phyloP scores from a whole-genome alignment of 2,888 invertebrate genomes.

The Andrena fulva region DNA sequence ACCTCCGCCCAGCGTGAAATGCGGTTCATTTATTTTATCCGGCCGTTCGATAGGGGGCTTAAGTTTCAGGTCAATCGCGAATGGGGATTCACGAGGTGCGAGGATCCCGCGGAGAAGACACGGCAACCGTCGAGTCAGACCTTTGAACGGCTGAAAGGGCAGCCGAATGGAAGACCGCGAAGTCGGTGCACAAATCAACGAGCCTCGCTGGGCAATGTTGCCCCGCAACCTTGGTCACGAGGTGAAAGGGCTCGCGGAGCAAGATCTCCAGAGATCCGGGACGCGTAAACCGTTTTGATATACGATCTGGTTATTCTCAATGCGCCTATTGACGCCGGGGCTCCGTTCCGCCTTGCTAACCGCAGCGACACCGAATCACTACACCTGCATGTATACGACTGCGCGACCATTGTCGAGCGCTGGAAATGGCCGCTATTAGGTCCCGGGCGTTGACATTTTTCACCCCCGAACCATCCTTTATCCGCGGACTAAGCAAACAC shows the following conservation, averaged over 20 bases:
- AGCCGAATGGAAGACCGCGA: constrained; percentile 48
- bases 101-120: constrained; percentile 2
- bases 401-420: constrained; percentile 19
- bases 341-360: constrained; percentile 30
- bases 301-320: constrained; percentile 66
- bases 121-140: constrained; percentile 30
- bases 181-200: constrained; percentile 61
- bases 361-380: constrained; percentile 10
- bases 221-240: constrained; percentile 62
- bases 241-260: constrained; percentile 66
- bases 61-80: constrained; percentile 36
- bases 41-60: constrained; percentile 36
- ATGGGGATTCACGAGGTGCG: constrained; percentile 37
- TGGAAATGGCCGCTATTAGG: constrained; percentile 19
- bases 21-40: constrained; percentile 26
- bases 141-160: constrained; percentile 60
- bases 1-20: constrained; percentile 23
- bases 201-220: constrained; percentile 26
- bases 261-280: constrained; percentile 63
- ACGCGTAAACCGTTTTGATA: constrained; percentile 69
- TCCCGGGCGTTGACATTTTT: constrained; percentile 5
- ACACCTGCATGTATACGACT: constrained; percentile 34
- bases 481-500: background rate
- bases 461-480: background rate
- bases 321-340: constrained; percentile 59